phyloP scores from a whole-genome alignment of 2,888 invertebrate genomes.

The Tetranychus truncatus region DNA sequence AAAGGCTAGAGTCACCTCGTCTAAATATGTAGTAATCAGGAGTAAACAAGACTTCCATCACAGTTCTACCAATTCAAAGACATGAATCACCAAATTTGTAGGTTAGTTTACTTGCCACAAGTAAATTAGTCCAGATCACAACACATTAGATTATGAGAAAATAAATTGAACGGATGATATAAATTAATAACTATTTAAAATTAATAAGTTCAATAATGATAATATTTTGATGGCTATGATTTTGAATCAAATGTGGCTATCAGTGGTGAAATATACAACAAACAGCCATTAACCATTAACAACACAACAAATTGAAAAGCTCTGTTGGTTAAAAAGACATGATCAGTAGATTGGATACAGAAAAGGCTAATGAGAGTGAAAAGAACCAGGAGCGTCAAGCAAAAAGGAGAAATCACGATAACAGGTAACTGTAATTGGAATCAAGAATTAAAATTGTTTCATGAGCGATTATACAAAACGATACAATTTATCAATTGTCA shows the following conservation, averaged over 20 bases:
- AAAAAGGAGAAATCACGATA: too few species aligned
- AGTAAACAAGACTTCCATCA: conserved; percentile 10
- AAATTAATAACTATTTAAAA: too few species aligned
- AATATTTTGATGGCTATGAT: background rate
- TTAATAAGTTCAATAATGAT: too few species aligned
- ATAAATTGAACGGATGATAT: too few species aligned
- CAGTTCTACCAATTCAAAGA: background rate
- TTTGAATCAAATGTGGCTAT: background rate
- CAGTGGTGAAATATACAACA: background rate
- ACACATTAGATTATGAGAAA: too few species aligned
- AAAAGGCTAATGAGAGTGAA: background rate
- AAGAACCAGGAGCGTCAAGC: background rate
- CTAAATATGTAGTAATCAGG: conserved; percentile 6
- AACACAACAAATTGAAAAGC: background rate
- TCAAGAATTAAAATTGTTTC: too few species aligned
- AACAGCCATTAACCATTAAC: background rate
- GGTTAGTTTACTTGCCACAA: background rate
- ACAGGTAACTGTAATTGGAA: too few species aligned
- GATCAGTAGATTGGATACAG: background rate
- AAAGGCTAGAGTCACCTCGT: conserved; percentile 8
- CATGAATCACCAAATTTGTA: background rate
- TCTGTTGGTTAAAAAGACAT: background rate
- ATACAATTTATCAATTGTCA: too few species aligned
- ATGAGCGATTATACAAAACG: too few species aligned
- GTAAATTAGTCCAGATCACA: background rate